Evolutionary conservation across 1,140 invertebrate species (phyloP).

Genomic region (Cephus cinctus): DNA sequence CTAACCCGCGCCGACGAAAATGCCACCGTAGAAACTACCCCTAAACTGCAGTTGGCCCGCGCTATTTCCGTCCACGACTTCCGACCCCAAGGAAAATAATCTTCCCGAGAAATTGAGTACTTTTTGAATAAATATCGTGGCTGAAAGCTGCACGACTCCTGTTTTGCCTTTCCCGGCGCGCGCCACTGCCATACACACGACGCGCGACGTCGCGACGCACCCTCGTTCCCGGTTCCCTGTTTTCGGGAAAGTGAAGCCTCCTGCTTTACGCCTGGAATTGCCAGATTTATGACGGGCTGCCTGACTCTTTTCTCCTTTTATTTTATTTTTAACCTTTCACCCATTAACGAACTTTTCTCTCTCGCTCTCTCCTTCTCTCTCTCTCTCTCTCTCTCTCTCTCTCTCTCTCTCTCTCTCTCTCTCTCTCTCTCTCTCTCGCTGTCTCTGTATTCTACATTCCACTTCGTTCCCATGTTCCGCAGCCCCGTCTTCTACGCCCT

Average conservation of each 20-base stretch:
- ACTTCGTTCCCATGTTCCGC: background rate
- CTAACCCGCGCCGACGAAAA: background rate
- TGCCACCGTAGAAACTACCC: background rate
- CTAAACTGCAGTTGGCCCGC: slow-evolving; percentile 3
- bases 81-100: slow-evolving; percentile 15
- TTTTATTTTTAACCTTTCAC: slow-evolving; percentile 56
- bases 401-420: background rate
- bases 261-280: slow-evolving; percentile 33
- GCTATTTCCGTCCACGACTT: slow-evolving; percentile 8
- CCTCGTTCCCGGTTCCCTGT: slow-evolving; percentile 7
- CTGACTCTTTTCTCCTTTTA: slow-evolving; percentile 21
- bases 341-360: slow-evolving; percentile 55
- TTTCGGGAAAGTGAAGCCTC: slow-evolving; percentile 5
- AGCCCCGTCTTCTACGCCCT: background rate
- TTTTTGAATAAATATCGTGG: slow-evolving; percentile 15
- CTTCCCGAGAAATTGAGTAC: slow-evolving; percentile 12
- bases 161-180: background rate
- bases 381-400: background rate
- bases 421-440: background rate
- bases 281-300: slow-evolving; percentile 47
- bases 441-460: background rate
- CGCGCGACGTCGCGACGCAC: background rate
- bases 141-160: background rate
- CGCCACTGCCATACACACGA: background rate
- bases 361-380: slow-evolving; percentile 21